Evolutionary conservation across 1,140 invertebrate species (phyloP), one percentile per base, ranked within the genome.

Genomic region (Pseudachorutes palmiensis): DNA sequence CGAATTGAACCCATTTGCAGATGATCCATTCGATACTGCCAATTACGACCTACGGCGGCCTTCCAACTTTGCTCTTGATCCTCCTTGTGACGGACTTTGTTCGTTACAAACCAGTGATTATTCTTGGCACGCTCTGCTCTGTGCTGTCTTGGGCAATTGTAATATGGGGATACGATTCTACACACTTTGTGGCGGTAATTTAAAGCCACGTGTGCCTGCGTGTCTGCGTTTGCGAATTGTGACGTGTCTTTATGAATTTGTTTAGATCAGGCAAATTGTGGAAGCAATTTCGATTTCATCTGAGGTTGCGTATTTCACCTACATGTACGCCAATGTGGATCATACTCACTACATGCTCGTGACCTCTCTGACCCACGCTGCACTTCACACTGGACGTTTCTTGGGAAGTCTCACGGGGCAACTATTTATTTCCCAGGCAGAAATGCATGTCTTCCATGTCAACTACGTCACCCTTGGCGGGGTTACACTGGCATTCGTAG

Each of bases 301-400:
- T 12, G 92, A 96, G 79, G 86, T 96, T 1, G 92, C 92, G 0
- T 96, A 95, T 78, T 89, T 87, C 70, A 93, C 92, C 0, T 97
- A 95, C 74, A 91, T 95, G 69, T 97, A 94, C 80, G 90, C 91
- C 12, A 91, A 92, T 82, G 91, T 94, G 51, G 83, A 86, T 64
- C 84, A 82, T 71, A 78, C 83, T 22, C 83, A 86, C 74, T 93
- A 90, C 76, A 87, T 91, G 74, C 80, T 83, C 68, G 89, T 91
- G 1, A 88, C 91, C 0, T 85, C 87, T 3, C 87, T 85, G 73
- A 90, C 87, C 0, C 80, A 87, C 72, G 84, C 84, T 19, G 87
- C 88, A 5, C 80, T 84, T 71, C 81, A 90, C 14, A 75, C 82
- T 22, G 90, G 90, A 0, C 82, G 86, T 64, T 90, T 88, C 77